These are phyloP conservation scores for Thymallus thymallus DNA, from an alignment of 2,113 vertebrate genomes.

Conservation along the genomic window DNA sequence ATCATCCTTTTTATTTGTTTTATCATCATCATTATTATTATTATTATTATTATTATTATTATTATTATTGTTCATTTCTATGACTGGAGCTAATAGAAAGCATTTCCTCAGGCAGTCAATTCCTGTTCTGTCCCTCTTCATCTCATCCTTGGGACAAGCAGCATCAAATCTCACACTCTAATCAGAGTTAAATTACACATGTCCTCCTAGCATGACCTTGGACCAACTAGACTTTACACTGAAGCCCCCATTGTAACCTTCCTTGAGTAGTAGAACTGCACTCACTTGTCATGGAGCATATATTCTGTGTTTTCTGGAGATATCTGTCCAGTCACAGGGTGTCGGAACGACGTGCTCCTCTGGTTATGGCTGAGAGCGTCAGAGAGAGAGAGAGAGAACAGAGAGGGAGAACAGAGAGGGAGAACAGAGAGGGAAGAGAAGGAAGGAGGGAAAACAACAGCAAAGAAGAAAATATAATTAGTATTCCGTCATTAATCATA, in stretches of 20 bases:
- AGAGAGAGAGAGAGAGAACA: not conserved
- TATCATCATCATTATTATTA: constrained; percentile 5
- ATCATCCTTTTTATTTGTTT: constrained; percentile 17
- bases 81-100: constrained; percentile 31
- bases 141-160: constrained; percentile 13
- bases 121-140: not conserved
- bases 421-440: constrained; percentile 8
- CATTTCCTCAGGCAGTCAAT: constrained; percentile 1
- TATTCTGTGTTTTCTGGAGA: constrained; percentile 96
- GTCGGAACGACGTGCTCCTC: constrained; percentile 87
- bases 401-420: not conserved
- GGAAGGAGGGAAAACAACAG: constrained; percentile 24
- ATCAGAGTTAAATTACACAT: constrained; percentile 13
- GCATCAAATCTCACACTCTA: not conserved
- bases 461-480: constrained; percentile 13
- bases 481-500: constrained; percentile 32
- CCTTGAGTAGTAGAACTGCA: constrained; percentile 38
- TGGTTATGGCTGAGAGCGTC: constrained; percentile 88
- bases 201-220: constrained; percentile 27
- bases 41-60: constrained; percentile 22
- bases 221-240: constrained; percentile 13
- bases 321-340: constrained; percentile 94
- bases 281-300: constrained; percentile 92
- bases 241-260: not conserved
- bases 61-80: constrained; percentile 15